Conservation (phyloP, 2,888 invertebrate genomes). For the Linnaemya vulpina region DNA sequence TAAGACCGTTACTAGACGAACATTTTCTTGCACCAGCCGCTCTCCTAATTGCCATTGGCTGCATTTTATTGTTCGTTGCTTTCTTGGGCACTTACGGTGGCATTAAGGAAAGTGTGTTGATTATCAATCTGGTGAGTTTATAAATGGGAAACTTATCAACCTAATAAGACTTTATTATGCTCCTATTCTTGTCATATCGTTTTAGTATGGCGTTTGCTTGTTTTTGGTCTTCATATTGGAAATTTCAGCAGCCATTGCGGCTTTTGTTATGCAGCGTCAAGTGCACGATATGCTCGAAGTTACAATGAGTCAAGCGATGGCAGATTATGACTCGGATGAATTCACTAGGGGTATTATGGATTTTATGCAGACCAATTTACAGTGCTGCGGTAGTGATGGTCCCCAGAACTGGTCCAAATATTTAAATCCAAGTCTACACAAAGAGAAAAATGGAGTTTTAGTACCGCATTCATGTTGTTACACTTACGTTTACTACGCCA, state of each 20-base stretch:
- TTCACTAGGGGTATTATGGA: conserved; percentile 88
- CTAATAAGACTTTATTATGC: neutral
- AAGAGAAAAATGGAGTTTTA: conserved; percentile 77
- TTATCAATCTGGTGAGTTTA: conserved; percentile 90
- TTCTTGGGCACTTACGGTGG: conserved; percentile 96
- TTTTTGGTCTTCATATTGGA: conserved; percentile 91
- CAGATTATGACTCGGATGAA: conserved; percentile 85
- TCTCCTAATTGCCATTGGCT: conserved; percentile 91
- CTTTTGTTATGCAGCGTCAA: conserved; percentile 88
- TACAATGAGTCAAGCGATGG: conserved; percentile 86
- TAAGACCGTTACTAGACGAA: conserved; percentile 90
- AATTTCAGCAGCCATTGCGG: conserved; percentile 91
- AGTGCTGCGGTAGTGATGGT: conserved; percentile 87
- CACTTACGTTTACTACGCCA: conserved; percentile 74
- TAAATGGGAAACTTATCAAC: neutral
- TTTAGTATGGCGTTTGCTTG: conserved; percentile 90
- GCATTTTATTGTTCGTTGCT: conserved; percentile 92
- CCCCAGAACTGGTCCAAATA: conserved; percentile 86
- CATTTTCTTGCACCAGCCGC: conserved; percentile 91
- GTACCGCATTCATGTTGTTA: conserved; percentile 86
- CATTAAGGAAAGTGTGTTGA: conserved; percentile 91
- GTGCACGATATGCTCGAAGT: conserved; percentile 84
- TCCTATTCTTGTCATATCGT: neutral
- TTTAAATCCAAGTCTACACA: conserved; percentile 72
- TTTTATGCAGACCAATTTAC: conserved; percentile 88